Conservation (phyloP, 2,797 vertebrate genomes). For the Rhinoraja longicauda region DNA sequence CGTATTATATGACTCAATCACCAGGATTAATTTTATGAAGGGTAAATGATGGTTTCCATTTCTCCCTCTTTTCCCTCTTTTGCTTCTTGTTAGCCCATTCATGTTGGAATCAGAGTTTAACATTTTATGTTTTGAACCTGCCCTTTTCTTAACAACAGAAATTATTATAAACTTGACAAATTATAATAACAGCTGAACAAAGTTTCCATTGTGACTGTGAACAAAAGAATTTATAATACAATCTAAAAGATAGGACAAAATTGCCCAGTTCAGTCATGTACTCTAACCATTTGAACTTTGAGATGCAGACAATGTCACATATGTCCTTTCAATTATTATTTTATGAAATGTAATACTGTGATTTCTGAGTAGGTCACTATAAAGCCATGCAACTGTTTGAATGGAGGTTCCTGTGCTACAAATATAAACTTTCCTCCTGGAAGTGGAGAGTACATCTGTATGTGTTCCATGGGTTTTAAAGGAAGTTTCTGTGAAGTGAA, state of each 20-base stretch:
- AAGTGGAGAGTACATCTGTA: conserved; percentile 66
- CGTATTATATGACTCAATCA: background rate
- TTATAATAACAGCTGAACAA: background rate
- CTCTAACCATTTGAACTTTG: background rate
- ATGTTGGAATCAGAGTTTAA: background rate
- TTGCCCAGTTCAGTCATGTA: background rate
- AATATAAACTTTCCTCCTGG: conserved; percentile 58
- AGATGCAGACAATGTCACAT: background rate
- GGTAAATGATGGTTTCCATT: background rate
- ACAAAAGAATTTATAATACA: background rate
- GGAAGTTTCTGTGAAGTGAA: conserved; percentile 68
- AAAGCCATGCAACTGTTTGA: conserved; percentile 70
- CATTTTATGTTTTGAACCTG: background rate
- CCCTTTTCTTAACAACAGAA: background rate
- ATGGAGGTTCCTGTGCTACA: conserved; percentile 72
- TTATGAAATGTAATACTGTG: background rate
- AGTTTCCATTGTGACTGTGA: background rate
- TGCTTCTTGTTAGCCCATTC: background rate
- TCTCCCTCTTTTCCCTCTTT: background rate
- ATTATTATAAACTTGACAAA: background rate
- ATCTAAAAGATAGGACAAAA: background rate
- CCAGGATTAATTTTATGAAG: background rate
- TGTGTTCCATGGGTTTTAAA: conserved; percentile 66
- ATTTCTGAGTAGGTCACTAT: conserved; percentile 65
- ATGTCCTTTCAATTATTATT: background rate